phyloP scores from a whole-genome alignment of 1,140 invertebrate species.

The Papilio aristodemus region DNA sequence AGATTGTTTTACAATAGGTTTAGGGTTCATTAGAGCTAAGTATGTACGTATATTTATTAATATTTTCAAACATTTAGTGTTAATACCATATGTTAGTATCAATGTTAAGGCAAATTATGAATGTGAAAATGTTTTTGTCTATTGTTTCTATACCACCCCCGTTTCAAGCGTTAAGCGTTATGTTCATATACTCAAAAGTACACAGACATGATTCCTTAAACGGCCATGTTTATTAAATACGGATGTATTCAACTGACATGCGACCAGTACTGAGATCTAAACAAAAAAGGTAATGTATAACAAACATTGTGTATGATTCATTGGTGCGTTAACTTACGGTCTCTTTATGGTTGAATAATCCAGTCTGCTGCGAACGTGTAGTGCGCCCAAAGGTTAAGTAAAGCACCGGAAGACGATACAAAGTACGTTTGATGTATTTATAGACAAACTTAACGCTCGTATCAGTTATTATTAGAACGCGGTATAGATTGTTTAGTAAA shows the following conservation, averaged over 20 bases:
- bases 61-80: too few relatives aligned
- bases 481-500: too few relatives aligned
- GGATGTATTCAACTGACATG: slow-evolving; percentile 11
- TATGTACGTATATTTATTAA: too few relatives aligned
- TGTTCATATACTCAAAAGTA: too few relatives aligned
- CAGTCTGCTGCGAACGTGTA: neutral
- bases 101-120: too few relatives aligned
- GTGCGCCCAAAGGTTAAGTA: neutral
- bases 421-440: slow-evolving; percentile 15
- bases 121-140: too few relatives aligned
- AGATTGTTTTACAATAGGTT: too few relatives aligned
- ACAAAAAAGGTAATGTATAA: slow-evolving; percentile 16
- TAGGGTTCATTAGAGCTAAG: too few relatives aligned
- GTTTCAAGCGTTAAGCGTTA: too few relatives aligned
- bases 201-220: neutral
- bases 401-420: neutral
- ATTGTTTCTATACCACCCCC: too few relatives aligned
- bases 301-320: slow-evolving; percentile 5
- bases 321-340: slow-evolving; percentile 12
- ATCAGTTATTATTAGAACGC: slow-evolving; percentile 9
- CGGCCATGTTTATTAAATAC: slow-evolving; percentile 7
- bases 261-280: neutral
- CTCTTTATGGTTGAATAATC: slow-evolving; percentile 16
- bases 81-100: too few relatives aligned
- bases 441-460: neutral